phyloP scores from a whole-genome alignment of 2,113 vertebrate species.

The Electrona antarctica region DNA sequence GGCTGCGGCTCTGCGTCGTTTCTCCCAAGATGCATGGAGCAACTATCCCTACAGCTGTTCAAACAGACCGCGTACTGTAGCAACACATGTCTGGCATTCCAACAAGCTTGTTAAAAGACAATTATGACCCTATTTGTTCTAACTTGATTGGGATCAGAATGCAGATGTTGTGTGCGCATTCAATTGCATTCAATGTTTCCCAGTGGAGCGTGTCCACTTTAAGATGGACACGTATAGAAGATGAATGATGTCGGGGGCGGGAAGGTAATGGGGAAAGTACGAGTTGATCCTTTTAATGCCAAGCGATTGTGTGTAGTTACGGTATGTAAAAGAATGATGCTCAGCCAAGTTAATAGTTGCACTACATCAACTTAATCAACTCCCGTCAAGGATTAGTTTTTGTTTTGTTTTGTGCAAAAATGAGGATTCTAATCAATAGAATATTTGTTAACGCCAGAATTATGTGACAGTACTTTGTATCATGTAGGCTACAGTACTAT shows the following conservation, averaged over 20 bases:
- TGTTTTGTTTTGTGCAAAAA: background rate
- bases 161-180: slow-evolving; percentile 69
- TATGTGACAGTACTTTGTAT: background rate
- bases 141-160: slow-evolving; percentile 77
- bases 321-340: slow-evolving; percentile 45
- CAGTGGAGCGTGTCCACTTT: slow-evolving; percentile 48
- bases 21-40: slow-evolving; percentile 69
- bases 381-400: background rate
- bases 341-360: slow-evolving; percentile 6
- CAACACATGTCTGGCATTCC: slow-evolving; percentile 65
- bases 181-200: slow-evolving; percentile 58
- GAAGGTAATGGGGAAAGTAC: slow-evolving; percentile 46
- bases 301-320: slow-evolving; percentile 35
- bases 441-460: background rate
- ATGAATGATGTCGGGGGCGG: slow-evolving; percentile 43
- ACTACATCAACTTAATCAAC: slow-evolving; percentile 16
- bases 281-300: slow-evolving; percentile 59
- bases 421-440: slow-evolving; percentile 18
- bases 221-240: slow-evolving; percentile 34
- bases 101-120: slow-evolving; percentile 81
- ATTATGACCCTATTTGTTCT: slow-evolving; percentile 78
- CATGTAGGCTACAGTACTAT: background rate
- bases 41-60: slow-evolving; percentile 74
- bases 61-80: slow-evolving; percentile 72
- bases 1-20: slow-evolving; percentile 57